phyloP scores from a whole-genome alignment of 2,888 invertebrate species.

The Callimorpha dominula region DNA sequence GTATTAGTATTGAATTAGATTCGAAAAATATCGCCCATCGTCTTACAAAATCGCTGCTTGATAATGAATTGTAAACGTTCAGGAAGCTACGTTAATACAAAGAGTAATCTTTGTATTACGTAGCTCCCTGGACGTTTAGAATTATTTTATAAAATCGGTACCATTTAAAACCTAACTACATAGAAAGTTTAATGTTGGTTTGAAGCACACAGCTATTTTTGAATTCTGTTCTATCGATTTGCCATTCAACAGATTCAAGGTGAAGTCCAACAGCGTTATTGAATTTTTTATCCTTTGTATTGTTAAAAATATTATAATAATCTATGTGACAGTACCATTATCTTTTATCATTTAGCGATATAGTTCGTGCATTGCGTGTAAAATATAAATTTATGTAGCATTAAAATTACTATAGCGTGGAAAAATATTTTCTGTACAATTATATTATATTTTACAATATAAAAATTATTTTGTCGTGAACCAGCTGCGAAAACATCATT shows the following conservation, averaged over 20 bases:
- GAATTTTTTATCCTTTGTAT: not conserved
- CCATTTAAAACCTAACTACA: not conserved
- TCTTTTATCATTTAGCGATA: not conserved
- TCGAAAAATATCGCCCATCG: too few species aligned
- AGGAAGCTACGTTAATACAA: too few species aligned
- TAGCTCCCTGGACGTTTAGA: too few species aligned
- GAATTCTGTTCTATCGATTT: not conserved
- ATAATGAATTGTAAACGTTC: too few species aligned
- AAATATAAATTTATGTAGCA: not conserved
- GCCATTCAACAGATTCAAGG: not conserved
- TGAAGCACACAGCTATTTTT: not conserved
- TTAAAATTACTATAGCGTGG: conserved; percentile 16
- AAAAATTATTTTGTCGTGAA: conserved; percentile 31
- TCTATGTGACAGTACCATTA: not conserved
- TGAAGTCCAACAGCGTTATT: not conserved
- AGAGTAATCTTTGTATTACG: too few species aligned
- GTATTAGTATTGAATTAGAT: too few species aligned
- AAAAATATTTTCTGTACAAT: conserved; percentile 24
- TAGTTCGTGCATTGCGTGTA: not conserved
- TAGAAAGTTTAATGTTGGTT: not conserved
- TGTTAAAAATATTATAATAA: not conserved
- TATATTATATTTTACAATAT: conserved; percentile 29
- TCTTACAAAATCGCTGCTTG: too few species aligned
- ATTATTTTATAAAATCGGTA: not conserved
- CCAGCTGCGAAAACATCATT: conserved; percentile 51